Base-by-base conservation (phyloP, 30 jellyfish, hydroid and myxozoan genomes). In the Phacellophora camtschatica region DNA sequence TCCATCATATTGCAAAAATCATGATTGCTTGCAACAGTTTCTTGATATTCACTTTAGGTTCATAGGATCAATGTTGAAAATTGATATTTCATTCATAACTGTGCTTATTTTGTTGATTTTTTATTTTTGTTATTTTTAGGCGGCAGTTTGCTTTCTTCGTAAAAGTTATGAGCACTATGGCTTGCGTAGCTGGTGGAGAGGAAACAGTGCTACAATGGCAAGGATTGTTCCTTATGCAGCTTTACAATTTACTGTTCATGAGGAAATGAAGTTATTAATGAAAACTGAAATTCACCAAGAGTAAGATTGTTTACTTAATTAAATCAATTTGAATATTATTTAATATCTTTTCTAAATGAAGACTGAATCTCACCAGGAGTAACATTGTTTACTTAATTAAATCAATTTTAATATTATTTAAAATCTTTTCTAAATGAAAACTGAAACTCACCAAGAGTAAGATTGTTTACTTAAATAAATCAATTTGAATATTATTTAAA, bases 141-240 rank as follows among this genome's bases (percentile, higher is more conserved):
- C 79, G 10, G 97, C 97, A 1, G 61, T 46, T 33, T 45, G 69
- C 22, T 59, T 85, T 42, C 74, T 92, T n/a, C 50, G 65, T 18
- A 74, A 86, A 25, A 76, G 89, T 39, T 92, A 85, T 74, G 50
- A 27, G 27, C 51, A 69, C 9, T 45, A 87, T 75, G 99, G 99
- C 1, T 34, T 87, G 5, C 54, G 43, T 42, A 88, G 97, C 48
- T 88, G 97, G 97, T 94, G 99, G 99, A 59, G 97, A 37, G 99
- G 99, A 8, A 94, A 94, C 53, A 83, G 96, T 87, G 99, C 99
- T 1, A 87, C 96, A 34, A 73, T 94, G 95, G 99, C 99, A 13
- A 55, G 99, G 4, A 84, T 94, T 49, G 90, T 88, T 0, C 99
- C 99, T 5, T 94, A 94, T 70, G 99, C 97, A 5, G 96, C 97